A percentile compares a stretch with the other conserved stretches of the same genome.
Conservation (phyloP, 2,797 vertebrate species). For the Myripristis jacobus region DNA sequence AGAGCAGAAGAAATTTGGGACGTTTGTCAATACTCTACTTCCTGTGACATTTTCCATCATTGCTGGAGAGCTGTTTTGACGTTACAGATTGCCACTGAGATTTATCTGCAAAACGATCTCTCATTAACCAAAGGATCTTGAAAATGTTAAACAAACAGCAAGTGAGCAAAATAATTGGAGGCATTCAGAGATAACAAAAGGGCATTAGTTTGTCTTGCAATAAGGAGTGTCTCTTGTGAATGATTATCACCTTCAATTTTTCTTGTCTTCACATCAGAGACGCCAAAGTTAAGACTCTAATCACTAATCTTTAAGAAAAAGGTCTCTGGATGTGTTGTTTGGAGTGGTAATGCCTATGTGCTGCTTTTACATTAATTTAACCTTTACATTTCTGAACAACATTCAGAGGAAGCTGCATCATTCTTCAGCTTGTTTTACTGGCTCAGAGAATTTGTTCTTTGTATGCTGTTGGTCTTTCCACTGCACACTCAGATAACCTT, state of each 20-base stretch:
- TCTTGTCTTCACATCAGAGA: no score
- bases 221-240: background rate
- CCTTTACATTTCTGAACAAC: background rate
- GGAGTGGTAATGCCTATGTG: background rate
- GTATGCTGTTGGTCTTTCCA: background rate
- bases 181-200: background rate
- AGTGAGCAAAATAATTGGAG: slow-evolving; percentile 6
- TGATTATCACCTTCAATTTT: background rate
- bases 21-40: slow-evolving; percentile 11
- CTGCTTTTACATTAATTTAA: background rate
- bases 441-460: slow-evolving; percentile 1
- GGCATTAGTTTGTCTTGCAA: background rate
- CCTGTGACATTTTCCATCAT: slow-evolving; percentile 38
- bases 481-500: slow-evolving; percentile 19
- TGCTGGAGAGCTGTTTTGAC: background rate
- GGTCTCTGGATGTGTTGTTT: background rate
- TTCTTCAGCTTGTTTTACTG: background rate
- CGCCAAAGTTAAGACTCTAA: no score
- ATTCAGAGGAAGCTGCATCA: background rate
- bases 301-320: no score
- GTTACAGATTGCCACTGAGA: background rate
- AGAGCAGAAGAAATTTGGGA: slow-evolving; percentile 5
- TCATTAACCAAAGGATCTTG: slow-evolving; percentile 1
- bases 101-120: background rate
- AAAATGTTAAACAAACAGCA: slow-evolving; percentile 8